These are phyloP conservation scores for Plebejus melissa DNA, from an alignment of 2,888 invertebrate species.

Conservation along the genomic window DNA sequence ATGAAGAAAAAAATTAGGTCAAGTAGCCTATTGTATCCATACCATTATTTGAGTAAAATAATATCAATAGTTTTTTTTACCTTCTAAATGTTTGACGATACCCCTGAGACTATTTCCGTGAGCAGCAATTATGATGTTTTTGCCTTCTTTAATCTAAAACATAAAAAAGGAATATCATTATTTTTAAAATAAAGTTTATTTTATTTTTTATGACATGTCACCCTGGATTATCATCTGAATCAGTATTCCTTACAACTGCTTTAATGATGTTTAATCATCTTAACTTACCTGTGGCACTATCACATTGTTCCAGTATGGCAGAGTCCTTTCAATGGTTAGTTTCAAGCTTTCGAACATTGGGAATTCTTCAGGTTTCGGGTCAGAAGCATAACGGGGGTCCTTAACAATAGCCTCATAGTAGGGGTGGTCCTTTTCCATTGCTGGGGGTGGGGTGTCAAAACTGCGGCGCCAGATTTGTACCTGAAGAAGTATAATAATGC, in stretches of 20 bases:
- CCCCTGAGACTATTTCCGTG: constrained; percentile 93
- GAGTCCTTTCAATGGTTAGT: constrained; percentile 87
- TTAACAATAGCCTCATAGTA: constrained; percentile 87
- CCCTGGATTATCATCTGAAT: background rate
- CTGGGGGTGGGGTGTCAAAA: constrained; percentile 89
- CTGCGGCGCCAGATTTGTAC: constrained; percentile 93
- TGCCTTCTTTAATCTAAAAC: constrained; percentile 87
- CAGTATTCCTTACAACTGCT: no score
- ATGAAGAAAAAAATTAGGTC: no score
- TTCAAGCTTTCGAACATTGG: constrained; percentile 91
- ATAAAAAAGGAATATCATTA: background rate
- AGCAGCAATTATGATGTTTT: constrained; percentile 88
- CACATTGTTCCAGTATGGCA: constrained; percentile 92
- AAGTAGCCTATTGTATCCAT: background rate
- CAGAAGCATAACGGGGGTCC: constrained; percentile 85
- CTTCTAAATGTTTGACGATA: constrained; percentile 91
- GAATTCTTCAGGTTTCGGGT: constrained; percentile 86
- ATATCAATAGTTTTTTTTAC: constrained; percentile 63
- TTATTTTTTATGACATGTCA: background rate
- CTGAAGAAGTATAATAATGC: constrained; percentile 46
- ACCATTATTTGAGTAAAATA: background rate
- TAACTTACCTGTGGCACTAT: constrained; percentile 83
- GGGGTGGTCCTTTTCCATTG: constrained; percentile 86
- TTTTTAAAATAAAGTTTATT: background rate
- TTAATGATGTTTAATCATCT: no score